Evolutionary conservation across 2,797 vertebrate species (phyloP), one percentile per base, ranked within the genome.

Genomic region (Aphelocoma californica): DNA sequence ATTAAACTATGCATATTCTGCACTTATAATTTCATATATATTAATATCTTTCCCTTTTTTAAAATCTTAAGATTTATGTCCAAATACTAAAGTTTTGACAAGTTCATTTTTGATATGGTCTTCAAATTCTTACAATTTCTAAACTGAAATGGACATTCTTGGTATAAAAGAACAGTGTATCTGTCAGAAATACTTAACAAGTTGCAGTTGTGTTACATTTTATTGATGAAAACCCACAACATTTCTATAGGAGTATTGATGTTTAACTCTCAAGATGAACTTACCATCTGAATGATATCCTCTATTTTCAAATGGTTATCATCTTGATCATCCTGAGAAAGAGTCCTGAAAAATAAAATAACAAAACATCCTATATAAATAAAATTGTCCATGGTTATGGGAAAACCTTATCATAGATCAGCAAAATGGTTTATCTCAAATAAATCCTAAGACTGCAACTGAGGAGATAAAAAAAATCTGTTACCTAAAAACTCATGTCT

Each of bases 271-370:
- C 29, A 48, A 62, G 53, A 61, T 81, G 81, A 93, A 97, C 98
- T 98, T 95, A 99, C 99, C 98, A 98, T 98, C 93, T 99, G 98
- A 94, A 99, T 96, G 50, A 99, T 99, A 93, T 99, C 99, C 92
- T 99, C 99, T 96, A 99, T 98, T 97, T 98, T 98, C 91, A 99
- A 97, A 93, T 99, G 99, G 51, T 98, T 97, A 67, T 99, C 99
- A 19, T 99, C 99, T 95, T 98, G 99, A 90, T 99, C 99, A 56
- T 99, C 99, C 93, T 99, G 99, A 97, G 99, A 99, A 97, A 99
- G 98, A 75, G 98, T 98, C 95, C 99, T 99, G 95, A 62, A 89
- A 96, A 90, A 96, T 75, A 70, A 92, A 86, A 64, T 26, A 83
- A 56, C 13, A 93, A 61, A 94, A 75, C 25, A 88, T 67, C 18